phyloP scores from a whole-genome alignment of 2,797 vertebrate genomes.

The Enteromius radiatus region DNA sequence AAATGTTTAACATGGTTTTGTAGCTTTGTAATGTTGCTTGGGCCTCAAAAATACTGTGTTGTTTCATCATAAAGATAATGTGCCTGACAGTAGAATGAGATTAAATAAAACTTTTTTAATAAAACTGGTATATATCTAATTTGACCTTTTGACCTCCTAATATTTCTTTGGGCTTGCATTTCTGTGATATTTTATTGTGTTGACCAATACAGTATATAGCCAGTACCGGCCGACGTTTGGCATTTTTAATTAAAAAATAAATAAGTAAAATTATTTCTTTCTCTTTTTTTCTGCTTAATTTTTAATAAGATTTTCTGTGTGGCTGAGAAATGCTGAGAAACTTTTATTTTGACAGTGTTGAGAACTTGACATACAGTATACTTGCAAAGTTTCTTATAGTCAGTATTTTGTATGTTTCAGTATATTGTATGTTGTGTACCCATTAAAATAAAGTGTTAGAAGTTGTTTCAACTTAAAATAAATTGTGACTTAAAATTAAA shows the following conservation, averaged over 20 bases:
- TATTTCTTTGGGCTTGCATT: not conserved
- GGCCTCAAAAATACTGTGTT: conserved; percentile 23
- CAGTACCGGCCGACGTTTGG: not conserved
- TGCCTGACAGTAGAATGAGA: not conserved
- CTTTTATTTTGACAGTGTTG: not conserved
- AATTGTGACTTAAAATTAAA: no score
- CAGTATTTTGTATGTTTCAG: no score
- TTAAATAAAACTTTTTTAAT: conserved; percentile 28
- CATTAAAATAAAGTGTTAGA: no score
- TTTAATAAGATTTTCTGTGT: not conserved
- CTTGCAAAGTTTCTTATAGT: no score
- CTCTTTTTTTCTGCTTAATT: not conserved
- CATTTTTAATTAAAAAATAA: not conserved
- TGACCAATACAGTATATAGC: no score
- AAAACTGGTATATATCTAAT: no score
- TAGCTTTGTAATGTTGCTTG: conserved; percentile 8
- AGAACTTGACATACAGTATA: no score
- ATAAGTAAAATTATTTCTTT: not conserved
- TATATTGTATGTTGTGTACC: no score
- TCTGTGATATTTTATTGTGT: not conserved
- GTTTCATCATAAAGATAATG: conserved; percentile 10
- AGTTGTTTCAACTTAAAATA: no score
- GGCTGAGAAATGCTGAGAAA: not conserved
- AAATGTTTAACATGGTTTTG: conserved; percentile 45
- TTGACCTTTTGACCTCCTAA: conserved; percentile 28